Conservation (phyloP, 2,888 invertebrate species). For the Caenorhabditis drosophilae region DNA sequence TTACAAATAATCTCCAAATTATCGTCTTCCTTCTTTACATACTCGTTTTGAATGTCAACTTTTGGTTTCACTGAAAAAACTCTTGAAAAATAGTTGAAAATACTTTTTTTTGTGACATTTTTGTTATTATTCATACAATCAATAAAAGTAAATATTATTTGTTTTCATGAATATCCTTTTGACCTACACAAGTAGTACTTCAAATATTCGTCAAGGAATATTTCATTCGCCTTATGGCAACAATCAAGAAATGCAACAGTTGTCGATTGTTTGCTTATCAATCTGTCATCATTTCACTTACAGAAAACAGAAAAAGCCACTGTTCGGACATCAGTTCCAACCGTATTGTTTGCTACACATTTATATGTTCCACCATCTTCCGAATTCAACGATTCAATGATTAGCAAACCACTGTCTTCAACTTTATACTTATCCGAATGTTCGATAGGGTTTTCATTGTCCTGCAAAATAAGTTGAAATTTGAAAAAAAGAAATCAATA, state of each 20-base stretch:
- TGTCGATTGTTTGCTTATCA: too few relatives aligned
- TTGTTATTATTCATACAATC: not conserved
- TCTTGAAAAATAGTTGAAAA: conserved; percentile 1
- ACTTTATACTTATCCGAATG: conserved; percentile 53
- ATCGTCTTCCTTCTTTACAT: conserved; percentile 43
- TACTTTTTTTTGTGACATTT: not conserved
- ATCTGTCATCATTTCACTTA: too few relatives aligned
- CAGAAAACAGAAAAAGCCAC: conserved; percentile 43
- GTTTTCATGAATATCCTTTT: conserved; percentile 2
- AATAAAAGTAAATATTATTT: not conserved
- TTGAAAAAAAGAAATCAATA: conserved; percentile 2
- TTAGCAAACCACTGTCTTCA: conserved; percentile 53
- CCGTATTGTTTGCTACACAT: conserved; percentile 49
- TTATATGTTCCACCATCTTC: conserved; percentile 51
- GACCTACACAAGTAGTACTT: too few relatives aligned
- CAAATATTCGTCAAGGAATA: too few relatives aligned
- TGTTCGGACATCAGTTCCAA: conserved; percentile 37
- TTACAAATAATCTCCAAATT: conserved; percentile 43
- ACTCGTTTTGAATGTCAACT: conserved; percentile 39
- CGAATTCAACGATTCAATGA: conserved; percentile 43
- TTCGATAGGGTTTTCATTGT: conserved; percentile 39
- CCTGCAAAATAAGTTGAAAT: too few relatives aligned
- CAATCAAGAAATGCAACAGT: too few relatives aligned
- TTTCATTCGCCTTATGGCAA: too few relatives aligned
- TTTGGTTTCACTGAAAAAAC: conserved; percentile 49